A percentile compares a stretch with the other conserved stretches of the same genome.
These are phyloP conservation scores for Isaurus tuberculatus DNA, from an alignment of 92 coral and sea anemone genomes.

Conservation along the genomic window DNA sequence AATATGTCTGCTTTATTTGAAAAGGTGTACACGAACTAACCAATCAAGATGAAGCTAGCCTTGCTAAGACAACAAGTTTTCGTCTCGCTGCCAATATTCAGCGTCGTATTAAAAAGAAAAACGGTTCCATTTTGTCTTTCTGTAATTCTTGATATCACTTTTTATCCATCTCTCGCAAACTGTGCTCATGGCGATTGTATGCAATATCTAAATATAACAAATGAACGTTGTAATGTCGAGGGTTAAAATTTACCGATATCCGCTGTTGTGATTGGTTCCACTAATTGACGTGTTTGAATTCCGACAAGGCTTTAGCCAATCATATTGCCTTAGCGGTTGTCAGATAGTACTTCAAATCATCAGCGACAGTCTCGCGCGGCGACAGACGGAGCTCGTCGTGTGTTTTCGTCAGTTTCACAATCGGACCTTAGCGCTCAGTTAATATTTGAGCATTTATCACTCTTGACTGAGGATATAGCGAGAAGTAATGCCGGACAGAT, in stretches of 20 bases:
- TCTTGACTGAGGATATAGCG: not conserved
- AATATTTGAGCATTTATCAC: conserved; percentile 2
- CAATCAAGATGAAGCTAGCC: not conserved
- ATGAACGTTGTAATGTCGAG: conserved; percentile 67
- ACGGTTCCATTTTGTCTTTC: not conserved
- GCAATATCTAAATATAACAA: conserved; percentile 37
- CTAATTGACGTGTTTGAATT: conserved; percentile 76
- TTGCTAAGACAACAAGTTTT: not conserved
- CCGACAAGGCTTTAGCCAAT: conserved; percentile 90
- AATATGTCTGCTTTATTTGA: not conserved
- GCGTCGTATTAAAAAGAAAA: not conserved
- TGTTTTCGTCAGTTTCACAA: conserved; percentile 55
- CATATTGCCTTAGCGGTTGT: conserved; percentile 51
- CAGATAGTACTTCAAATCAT: conserved; percentile 67
- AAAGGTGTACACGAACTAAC: not conserved
- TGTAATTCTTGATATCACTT: not conserved
- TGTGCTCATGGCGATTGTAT: not conserved
- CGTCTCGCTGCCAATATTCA: not conserved
- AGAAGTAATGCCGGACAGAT: not conserved
- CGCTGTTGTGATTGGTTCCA: conserved; percentile 65
- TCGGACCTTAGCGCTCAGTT: conserved; percentile 1
- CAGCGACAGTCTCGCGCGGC: conserved; percentile 85
- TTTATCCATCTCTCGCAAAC: not conserved
- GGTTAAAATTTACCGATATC: conserved; percentile 57
- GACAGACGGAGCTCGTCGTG: conserved; percentile 66